phyloP scores from a whole-genome alignment of 2,797 vertebrate species.

The Nannoperca obscura region DNA sequence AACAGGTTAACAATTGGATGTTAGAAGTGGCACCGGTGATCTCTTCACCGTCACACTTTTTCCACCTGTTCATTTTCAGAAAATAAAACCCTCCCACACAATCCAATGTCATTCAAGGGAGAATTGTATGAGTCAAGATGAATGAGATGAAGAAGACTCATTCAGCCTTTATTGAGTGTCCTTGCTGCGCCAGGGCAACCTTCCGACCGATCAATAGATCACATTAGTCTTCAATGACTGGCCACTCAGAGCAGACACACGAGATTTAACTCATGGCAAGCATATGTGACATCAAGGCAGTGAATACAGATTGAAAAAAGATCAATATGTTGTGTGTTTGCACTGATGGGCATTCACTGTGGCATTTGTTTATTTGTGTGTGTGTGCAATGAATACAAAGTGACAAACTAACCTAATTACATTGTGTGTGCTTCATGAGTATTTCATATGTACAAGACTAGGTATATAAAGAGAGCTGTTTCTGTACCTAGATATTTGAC shows the following conservation, averaged over 20 bases:
- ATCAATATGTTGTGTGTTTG: conserved; percentile 51
- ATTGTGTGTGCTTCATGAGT: neutral
- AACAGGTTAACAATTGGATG: neutral
- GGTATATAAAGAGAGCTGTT: neutral
- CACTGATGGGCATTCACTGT: conserved; percentile 32
- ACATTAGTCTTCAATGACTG: conserved; percentile 65
- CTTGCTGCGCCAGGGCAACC: conserved; percentile 60
- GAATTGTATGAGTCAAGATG: conserved; percentile 51
- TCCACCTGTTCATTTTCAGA: conserved; percentile 33
- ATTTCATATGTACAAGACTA: conserved; percentile 7
- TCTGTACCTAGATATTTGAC: neutral
- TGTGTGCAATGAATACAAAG: conserved; percentile 29
- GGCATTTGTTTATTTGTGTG: conserved; percentile 27
- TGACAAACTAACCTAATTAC: conserved; percentile 15
- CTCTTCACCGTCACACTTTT: conserved; percentile 4
- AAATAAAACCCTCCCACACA: conserved; percentile 27
- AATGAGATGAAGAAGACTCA: conserved; percentile 60
- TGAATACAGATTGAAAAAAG: conserved; percentile 47
- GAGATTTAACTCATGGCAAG: conserved; percentile 54
- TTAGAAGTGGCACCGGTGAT: conserved; percentile 1
- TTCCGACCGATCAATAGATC: conserved; percentile 71
- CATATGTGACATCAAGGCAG: conserved; percentile 46
- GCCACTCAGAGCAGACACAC: conserved; percentile 59
- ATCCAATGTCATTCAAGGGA: conserved; percentile 38
- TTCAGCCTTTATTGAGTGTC: conserved; percentile 69